Base-by-base conservation (phyloP, 2,888 invertebrate species). In the Periphyllus acericola region DNA sequence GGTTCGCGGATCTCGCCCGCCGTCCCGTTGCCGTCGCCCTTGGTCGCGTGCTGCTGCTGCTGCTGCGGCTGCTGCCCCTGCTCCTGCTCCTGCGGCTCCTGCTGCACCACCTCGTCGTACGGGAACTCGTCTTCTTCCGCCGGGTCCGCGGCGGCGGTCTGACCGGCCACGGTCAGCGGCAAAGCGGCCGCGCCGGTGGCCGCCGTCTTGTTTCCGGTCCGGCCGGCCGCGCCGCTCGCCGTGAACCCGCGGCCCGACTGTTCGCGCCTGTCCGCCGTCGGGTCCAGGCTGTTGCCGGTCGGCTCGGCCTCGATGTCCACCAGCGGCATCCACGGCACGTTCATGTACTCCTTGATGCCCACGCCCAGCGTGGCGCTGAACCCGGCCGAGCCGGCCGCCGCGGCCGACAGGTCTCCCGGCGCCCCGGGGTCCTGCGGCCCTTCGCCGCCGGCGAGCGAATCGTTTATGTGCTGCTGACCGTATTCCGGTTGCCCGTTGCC, bases 271-370 rank as follows among this genome's bases (percentile, higher is more conserved):
- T 87, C 87, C 32, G 81, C 66, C 40, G 74, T 32, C 72, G 80
- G 87, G 46, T 87, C 87, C 46, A 87, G 66, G n/a, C 87, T 87
- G 66, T 87, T 87, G 19, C 87, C 87, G 19, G 81, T 34, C 85
- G 89, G 84, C 14, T 75, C 89, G 25, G 60, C 60, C 36, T 52
- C 81, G n/a, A 76, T 68, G 40, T 89, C 79, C n/a, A 89, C 55
- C n/a, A 89, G 87, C 66, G 89, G 89, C 83, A 89, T 89, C 89
- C 89, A 89, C 21, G 89, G 89, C 29, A 89, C 89, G 79, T 89
- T 89, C 75, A 89, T 89, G 76, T 89, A 89, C 72, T 89, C 89
- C 40, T 89, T 89, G 76, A 89, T 89, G 40, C 89, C 89, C 40
- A 89, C 88, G 78, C 89, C 89, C 40, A 89, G 25, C 32, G 89